A percentile compares a stretch with the other conserved stretches of the same genome.
Conservation (phyloP, 64 coral and sea anemone species). For the Astreopora myriophthalma region DNA sequence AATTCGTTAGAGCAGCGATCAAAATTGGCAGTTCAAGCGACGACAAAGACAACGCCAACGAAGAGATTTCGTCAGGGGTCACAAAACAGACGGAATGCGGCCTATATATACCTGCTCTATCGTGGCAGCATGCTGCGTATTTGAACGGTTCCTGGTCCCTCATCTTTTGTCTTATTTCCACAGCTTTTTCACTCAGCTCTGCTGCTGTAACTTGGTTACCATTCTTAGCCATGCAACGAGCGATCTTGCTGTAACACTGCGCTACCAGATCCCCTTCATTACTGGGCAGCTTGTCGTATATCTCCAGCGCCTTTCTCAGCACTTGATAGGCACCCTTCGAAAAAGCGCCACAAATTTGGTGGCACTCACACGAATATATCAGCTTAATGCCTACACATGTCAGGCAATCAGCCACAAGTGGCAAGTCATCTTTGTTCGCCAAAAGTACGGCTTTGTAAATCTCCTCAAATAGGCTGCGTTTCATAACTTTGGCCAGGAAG, state of each 20-base stretch:
- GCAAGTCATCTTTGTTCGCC: background rate
- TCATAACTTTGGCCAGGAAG: slow-evolving; percentile 53
- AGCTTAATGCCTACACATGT: slow-evolving; percentile 15
- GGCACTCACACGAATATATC: slow-evolving; percentile 23
- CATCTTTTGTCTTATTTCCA: background rate
- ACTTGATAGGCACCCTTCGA: background rate
- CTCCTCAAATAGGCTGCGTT: background rate
- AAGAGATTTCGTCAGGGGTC: too few relatives aligned
- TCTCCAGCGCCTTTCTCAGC: background rate
- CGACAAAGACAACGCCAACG: too few relatives aligned
- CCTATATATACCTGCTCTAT: background rate
- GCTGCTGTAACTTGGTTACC: background rate
- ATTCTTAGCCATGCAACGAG: slow-evolving; percentile 29
- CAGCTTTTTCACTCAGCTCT: background rate
- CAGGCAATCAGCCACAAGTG: slow-evolving; percentile 5
- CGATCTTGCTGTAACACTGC: slow-evolving; percentile 38
- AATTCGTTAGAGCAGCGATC: background rate
- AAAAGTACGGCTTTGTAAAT: background rate
- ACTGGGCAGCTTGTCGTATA: background rate
- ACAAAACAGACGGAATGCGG: too few relatives aligned
- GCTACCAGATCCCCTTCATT: background rate
- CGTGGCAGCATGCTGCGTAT: slow-evolving; percentile 22
- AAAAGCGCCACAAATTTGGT: background rate
- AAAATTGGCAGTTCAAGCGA: background rate
- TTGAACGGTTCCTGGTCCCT: background rate